phyloP scores from a whole-genome alignment of 2,113 vertebrate species.

The Anarrhichthys ocellatus region DNA sequence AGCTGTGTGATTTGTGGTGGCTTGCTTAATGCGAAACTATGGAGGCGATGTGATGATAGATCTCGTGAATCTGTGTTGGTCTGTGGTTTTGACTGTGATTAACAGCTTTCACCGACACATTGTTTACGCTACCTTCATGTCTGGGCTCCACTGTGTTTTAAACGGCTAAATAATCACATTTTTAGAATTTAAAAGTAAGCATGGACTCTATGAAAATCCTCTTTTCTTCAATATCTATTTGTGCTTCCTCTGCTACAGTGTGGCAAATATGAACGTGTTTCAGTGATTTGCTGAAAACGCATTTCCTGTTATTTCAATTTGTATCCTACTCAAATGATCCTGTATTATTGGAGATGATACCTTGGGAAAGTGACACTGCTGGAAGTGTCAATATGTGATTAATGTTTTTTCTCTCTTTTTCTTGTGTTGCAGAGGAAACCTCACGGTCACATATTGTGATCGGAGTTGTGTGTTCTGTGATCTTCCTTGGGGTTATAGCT shows the following conservation, averaged over 20 bases:
- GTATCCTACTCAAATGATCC: not conserved
- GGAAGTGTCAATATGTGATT: not conserved
- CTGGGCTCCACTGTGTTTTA: not conserved
- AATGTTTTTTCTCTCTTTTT: constrained; percentile 7
- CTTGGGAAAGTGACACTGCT: not conserved
- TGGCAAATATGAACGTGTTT: not conserved
- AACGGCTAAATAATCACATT: not conserved
- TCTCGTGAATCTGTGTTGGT: not conserved
- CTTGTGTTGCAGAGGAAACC: not conserved
- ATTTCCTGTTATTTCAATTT: not conserved
- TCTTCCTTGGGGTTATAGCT: rapidly evolving
- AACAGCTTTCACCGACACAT: constrained; percentile 8
- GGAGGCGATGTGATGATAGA: rapidly evolving
- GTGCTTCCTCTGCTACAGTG: constrained; percentile 12
- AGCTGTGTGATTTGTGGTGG: constrained; percentile 13
- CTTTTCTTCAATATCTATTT: not conserved
- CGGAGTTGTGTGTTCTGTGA: rapidly evolving
- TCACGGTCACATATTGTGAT: rapidly evolving
- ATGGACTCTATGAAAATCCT: not conserved
- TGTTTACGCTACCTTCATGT: not conserved
- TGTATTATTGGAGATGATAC: not conserved
- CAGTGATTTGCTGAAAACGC: not conserved
- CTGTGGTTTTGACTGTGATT: constrained; percentile 45
- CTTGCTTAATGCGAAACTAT: constrained; percentile 48
- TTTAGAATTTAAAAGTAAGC: not conserved